Base-by-base conservation (phyloP, 2,113 vertebrate genomes). In the Tinamus guttatus region DNA sequence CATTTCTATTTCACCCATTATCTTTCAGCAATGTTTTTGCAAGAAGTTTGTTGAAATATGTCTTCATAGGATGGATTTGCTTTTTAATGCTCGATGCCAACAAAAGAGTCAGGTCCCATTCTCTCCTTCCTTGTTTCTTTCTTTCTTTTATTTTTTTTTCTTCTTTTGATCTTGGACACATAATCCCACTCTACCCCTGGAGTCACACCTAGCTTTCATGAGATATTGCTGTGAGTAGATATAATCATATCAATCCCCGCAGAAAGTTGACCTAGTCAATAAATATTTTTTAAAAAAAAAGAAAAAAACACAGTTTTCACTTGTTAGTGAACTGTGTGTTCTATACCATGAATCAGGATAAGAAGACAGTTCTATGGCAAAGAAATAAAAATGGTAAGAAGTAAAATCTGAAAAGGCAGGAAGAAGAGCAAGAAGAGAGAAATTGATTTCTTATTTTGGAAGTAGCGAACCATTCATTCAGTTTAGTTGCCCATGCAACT, bases 401-500 rank as follows among this genome's bases (percentile, higher is more conserved):
- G 3, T n/a, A 43, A 71, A 59, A 52, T 38, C 14, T 52, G 15
- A 32, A 82, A 78, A 52, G 5, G 8, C 12, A 71, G 11, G 13
- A 78, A 87, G 32, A 71, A 71, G 70, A 87, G 8, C 10, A 45
- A 71, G 7, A 10, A 25, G 3, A 59, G 7, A 1, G 51, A 38
- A 60, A 40, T 24, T 27, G n/a, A 65, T 65, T 52, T 71, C 20
- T 71, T 64, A 65, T 45, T 87, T 82, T 51, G 18, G 41, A 77
- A 77, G 8, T 0, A 0, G 8, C 19, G 51, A 43, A 8, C 17
- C 27, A 62, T 34, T 16, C 0, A 0, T 6, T 69, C 2, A 2
- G 11, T 17, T 28, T 30, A 76, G 11, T 15, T 69, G 34, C 67
- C 68, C 17, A 52, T 21, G 18, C 12, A 76, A 43, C 22, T 32